Evolutionary conservation across 2,113 vertebrate genomes (phyloP).

Genomic region (Aythya baeri): DNA sequence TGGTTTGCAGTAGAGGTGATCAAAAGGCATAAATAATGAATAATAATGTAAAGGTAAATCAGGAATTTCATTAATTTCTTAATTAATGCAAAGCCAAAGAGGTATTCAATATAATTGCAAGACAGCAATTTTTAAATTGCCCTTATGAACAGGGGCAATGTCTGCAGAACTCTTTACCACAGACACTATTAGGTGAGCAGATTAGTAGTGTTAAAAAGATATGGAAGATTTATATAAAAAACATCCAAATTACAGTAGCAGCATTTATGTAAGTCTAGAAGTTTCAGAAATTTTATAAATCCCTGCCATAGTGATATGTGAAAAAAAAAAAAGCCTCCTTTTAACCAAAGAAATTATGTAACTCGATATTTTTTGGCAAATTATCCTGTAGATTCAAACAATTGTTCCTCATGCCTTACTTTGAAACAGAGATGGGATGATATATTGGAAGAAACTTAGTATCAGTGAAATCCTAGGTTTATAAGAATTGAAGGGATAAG

Average conservation of each 20-base stretch:
- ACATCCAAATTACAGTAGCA: neutral
- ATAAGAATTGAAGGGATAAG: neutral
- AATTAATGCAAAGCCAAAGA: neutral
- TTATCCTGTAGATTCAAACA: neutral
- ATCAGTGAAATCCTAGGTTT: neutral
- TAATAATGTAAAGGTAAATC: neutral
- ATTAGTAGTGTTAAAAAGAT: neutral
- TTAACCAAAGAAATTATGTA: neutral
- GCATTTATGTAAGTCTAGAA: neutral
- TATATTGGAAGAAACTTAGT: neutral
- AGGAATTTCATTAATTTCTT: neutral
- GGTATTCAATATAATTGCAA: neutral
- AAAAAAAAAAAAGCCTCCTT: neutral
- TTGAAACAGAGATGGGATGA: neutral
- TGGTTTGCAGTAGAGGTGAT: neutral
- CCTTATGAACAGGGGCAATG: neutral
- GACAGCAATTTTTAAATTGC: neutral
- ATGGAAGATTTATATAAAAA: neutral
- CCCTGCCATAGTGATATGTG: neutral
- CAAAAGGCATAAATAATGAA: conserved; percentile 15
- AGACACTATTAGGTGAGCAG: neutral
- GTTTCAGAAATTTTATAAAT: neutral
- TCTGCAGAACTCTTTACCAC: neutral
- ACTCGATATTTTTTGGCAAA: neutral
- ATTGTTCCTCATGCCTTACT: neutral